Conservation (phyloP, 2,113 vertebrate species). For the Gallinago undulata region DNA sequence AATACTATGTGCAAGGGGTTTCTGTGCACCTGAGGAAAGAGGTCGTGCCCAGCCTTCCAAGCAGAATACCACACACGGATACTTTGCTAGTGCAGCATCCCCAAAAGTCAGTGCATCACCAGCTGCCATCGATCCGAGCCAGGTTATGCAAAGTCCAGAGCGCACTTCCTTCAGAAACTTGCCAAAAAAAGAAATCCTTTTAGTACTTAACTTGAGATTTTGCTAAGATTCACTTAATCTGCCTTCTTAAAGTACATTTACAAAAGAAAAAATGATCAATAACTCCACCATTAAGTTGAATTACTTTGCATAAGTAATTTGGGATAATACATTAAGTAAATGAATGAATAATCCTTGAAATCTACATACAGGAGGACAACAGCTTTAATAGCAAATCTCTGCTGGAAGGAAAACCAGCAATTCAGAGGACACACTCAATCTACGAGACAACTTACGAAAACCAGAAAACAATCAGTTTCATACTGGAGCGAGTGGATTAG, state of each 20-base stretch:
- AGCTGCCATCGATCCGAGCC: background rate
- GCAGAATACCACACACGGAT: background rate
- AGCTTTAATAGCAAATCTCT: background rate
- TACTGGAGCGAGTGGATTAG: constrained; percentile 5
- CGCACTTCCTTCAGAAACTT: background rate
- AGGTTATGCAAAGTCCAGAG: constrained; percentile 25
- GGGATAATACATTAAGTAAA: constrained; percentile 14
- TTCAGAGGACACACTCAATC: background rate
- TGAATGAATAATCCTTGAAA: constrained; percentile 45
- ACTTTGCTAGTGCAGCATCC: background rate
- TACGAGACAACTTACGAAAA: background rate
- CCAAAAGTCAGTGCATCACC: background rate
- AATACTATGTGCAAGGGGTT: background rate
- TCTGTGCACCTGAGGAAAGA: background rate
- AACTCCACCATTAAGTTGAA: constrained; percentile 32
- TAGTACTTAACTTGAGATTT: constrained; percentile 23
- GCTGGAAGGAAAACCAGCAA: constrained; percentile 12
- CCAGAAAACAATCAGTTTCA: background rate
- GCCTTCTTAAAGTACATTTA: background rate
- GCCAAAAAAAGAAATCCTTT: constrained; percentile 3
- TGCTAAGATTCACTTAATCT: constrained; percentile 37
- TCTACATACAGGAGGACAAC: background rate
- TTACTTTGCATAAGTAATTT: constrained; percentile 45
- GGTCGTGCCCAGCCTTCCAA: background rate
- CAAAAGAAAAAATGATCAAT: constrained; percentile 38